These are phyloP conservation scores for Sapayoa aenigma DNA, from an alignment of 2,113 vertebrate genomes.

Conservation along the genomic window DNA sequence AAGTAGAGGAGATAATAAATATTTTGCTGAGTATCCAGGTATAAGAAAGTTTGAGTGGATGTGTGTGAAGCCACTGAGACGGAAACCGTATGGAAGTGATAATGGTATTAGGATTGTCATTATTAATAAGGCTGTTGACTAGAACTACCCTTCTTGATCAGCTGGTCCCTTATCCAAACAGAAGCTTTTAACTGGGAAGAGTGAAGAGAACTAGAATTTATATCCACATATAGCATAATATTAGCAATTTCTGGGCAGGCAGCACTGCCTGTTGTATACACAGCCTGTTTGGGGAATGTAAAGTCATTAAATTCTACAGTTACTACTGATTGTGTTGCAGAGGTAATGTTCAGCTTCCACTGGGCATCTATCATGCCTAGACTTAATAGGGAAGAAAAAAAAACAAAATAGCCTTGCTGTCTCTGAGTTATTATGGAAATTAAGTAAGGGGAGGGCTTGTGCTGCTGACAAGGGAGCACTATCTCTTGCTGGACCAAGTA, in stretches of 20 bases:
- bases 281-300: background rate
- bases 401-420: background rate
- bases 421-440: background rate
- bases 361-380: background rate
- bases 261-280: constrained; percentile 7
- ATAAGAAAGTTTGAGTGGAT: background rate
- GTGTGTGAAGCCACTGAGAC: background rate
- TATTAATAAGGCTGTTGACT: background rate
- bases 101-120: background rate
- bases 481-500: background rate
- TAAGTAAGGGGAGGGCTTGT: background rate
- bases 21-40: background rate
- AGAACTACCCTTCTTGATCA: background rate
- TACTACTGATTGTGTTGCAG: constrained; percentile 37
- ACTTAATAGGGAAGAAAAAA: background rate
- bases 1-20: background rate
- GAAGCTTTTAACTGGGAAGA: background rate
- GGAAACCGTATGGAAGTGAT: background rate
- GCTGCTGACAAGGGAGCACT: background rate
- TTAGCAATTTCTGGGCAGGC: background rate
- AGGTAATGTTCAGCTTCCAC: background rate
- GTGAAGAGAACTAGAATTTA: background rate
- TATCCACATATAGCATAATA: background rate
- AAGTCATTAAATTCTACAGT: background rate
- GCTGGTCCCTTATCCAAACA: background rate